Evolutionary conservation across 2,888 invertebrate species (phyloP).

Genomic region (Arctia plantaginis): DNA sequence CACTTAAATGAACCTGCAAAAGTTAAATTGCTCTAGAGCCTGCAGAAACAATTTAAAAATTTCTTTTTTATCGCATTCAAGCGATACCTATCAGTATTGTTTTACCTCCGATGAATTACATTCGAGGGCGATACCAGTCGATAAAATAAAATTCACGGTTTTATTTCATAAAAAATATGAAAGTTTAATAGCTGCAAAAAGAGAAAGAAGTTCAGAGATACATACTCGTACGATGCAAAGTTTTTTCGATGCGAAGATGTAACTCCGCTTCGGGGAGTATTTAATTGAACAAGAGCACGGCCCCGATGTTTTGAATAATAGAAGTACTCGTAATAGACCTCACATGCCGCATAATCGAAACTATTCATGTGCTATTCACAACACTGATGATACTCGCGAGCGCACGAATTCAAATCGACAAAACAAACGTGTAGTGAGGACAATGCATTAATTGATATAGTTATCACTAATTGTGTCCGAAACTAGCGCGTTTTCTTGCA

Average conservation of each 20-base stretch:
- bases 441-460: constrained; percentile 38
- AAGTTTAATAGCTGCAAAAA: constrained; percentile 80
- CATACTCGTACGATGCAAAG: constrained; percentile 72
- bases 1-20: constrained; percentile 76
- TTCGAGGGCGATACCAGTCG: constrained; percentile 68
- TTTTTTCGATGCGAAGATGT: constrained; percentile 68
- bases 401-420: constrained; percentile 14
- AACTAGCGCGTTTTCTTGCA: constrained; percentile 11
- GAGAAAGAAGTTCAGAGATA: constrained; percentile 66
- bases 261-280: constrained; percentile 70
- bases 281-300: constrained; percentile 81
- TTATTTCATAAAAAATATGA: constrained; percentile 70
- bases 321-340: constrained; percentile 73
- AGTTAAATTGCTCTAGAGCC: constrained; percentile 71
- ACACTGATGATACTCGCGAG: constrained; percentile 26
- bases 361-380: constrained; percentile 53
- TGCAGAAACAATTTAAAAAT: constrained; percentile 66
- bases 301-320: constrained; percentile 79
- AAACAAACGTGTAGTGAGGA: constrained; percentile 4
- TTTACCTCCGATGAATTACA: constrained; percentile 78
- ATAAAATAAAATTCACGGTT: constrained; percentile 77
- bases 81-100: constrained; percentile 81
- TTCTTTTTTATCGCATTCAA: constrained; percentile 74
- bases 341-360: constrained; percentile 69
- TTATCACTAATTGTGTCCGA: constrained; percentile 20